These are phyloP conservation scores for Stigmatopora nigra DNA, from an alignment of 2,113 vertebrate genomes.

Conservation along the genomic window DNA sequence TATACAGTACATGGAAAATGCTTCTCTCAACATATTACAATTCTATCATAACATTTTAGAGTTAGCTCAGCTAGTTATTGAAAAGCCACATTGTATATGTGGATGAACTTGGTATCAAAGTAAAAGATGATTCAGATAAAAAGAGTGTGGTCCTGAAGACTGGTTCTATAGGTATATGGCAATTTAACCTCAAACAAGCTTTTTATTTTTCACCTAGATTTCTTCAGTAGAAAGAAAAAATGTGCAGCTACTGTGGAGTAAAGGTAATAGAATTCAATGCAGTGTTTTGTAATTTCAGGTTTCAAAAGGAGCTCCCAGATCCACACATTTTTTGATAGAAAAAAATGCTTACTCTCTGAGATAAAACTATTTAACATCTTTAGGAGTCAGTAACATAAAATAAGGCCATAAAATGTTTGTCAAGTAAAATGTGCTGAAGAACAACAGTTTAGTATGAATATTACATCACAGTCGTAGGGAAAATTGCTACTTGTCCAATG, in stretches of 20 bases:
- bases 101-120: background rate
- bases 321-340: constrained; percentile 11
- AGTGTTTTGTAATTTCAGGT: constrained; percentile 21
- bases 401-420: background rate
- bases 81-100: background rate
- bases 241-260: background rate
- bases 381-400: background rate
- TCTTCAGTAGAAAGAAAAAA: no score
- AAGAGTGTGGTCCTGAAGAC: no score
- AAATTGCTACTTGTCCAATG: background rate
- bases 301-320: background rate
- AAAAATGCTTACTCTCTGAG: background rate
- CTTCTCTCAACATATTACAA: background rate
- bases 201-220: no score
- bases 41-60: background rate
- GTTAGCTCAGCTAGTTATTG: background rate
- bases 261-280: constrained; percentile 4
- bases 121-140: background rate
- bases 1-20: background rate
- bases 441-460: background rate
- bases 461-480: background rate
- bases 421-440: background rate
- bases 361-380: background rate
- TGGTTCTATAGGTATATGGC: no score
- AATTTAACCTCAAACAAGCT: no score